phyloP scores from a whole-genome alignment of 1,140 invertebrate species.

The Dinothrombium tinctorium region DNA sequence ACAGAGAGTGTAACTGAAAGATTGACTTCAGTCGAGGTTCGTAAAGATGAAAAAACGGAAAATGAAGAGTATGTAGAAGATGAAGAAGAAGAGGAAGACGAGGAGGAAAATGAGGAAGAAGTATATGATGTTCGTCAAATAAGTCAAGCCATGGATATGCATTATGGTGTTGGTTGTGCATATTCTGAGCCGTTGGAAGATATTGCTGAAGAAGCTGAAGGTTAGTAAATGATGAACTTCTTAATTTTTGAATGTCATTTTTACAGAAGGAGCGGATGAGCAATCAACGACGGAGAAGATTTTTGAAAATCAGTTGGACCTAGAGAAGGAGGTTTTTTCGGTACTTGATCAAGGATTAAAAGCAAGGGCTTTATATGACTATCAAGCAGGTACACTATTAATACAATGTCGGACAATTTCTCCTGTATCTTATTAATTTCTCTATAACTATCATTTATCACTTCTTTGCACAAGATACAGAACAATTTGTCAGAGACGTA shows the following conservation, averaged over 20 bases:
- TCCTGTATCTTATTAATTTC: no score
- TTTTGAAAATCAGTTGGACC: not conserved
- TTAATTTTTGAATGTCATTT: not conserved
- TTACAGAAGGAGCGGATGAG: not conserved
- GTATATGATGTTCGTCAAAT: not conserved
- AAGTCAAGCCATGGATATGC: no score
- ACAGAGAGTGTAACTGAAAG: no score
- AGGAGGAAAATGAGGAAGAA: not conserved
- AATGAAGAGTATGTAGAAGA: constrained; percentile 1
- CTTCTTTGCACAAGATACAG: no score
- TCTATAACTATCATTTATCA: no score
- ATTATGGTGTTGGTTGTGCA: not conserved
- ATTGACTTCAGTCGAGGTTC: not conserved
- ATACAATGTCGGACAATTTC: no score
- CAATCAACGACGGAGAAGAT: not conserved
- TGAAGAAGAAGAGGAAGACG: not conserved
- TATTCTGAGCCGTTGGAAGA: constrained; percentile 10
- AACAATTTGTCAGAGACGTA: no score
- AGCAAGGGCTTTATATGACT: constrained; percentile 79
- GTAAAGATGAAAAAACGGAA: not conserved
- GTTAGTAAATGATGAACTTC: constrained; percentile 8
- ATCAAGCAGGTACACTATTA: no score
- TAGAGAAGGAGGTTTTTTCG: not conserved
- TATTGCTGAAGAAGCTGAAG: constrained; percentile 12
- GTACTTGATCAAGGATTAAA: constrained; percentile 17